phyloP scores from a whole-genome alignment of 2,888 invertebrate genomes.

The Mythimna loreyi region DNA sequence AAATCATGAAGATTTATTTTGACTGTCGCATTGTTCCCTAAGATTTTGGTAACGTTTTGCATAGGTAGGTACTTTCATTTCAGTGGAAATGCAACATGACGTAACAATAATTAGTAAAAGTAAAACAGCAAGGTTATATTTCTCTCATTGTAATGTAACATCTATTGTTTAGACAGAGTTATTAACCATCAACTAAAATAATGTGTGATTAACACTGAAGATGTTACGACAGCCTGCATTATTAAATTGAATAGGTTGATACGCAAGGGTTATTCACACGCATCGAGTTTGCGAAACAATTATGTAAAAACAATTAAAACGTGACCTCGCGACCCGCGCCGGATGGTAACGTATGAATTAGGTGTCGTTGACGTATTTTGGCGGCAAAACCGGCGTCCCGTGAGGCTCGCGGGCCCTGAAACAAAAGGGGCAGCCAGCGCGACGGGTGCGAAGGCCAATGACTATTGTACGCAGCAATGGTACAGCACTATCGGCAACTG shows the following conservation, averaged over 20 bases:
- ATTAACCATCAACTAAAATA: constrained; percentile 64
- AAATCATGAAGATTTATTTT: background rate
- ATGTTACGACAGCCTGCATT: constrained; percentile 66
- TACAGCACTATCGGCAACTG: constrained; percentile 81
- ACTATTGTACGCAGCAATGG: constrained; percentile 73
- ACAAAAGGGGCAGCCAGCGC: constrained; percentile 86
- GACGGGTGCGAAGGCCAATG: constrained; percentile 87
- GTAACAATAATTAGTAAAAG: constrained; percentile 54
- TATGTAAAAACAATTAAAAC: constrained; percentile 87
- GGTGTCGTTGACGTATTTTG: constrained; percentile 83
- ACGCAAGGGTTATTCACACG: constrained; percentile 84
- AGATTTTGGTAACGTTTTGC: constrained; percentile 2
- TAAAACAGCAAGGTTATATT: constrained; percentile 55
- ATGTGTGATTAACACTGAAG: constrained; percentile 63
- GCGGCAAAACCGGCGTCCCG: constrained; percentile 59
- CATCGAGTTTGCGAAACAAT: constrained; percentile 79
- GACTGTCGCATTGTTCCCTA: background rate
- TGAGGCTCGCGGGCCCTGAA: constrained; percentile 74
- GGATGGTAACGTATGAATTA: constrained; percentile 75
- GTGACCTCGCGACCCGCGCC: constrained; percentile 82
- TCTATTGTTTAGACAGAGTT: constrained; percentile 59
- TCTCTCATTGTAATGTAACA: constrained; percentile 59
- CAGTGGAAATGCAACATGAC: constrained; percentile 38
- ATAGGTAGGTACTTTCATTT: constrained; percentile 45
- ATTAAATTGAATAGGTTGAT: constrained; percentile 67